These are phyloP conservation scores for Zapus hudsonius DNA, from an alignment of 2,113 vertebrate species.

Conservation along the genomic window DNA sequence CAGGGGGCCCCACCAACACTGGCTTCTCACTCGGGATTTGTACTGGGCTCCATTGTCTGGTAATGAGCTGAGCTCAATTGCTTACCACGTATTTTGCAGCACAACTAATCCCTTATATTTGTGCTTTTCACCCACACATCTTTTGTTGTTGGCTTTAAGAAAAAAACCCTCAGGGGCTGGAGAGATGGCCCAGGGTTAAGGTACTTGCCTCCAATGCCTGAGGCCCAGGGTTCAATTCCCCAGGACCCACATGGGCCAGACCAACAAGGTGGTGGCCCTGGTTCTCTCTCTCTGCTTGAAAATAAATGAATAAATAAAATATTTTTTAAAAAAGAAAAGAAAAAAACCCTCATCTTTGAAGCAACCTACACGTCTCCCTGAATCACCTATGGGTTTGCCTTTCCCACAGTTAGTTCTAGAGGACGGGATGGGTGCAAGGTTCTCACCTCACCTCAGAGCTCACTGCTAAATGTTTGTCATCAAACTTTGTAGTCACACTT, in stretches of 20 bases:
- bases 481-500: not conserved
- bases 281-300: too few relatives aligned
- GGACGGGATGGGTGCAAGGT: too few relatives aligned
- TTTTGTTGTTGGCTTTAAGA: constrained; percentile 59
- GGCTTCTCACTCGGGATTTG: constrained; percentile 45
- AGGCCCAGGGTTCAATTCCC: too few relatives aligned
- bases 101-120: constrained; percentile 71
- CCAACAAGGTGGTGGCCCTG: too few relatives aligned
- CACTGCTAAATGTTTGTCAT: not conserved
- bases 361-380: constrained; percentile 46
- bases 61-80: constrained; percentile 65
- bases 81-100: constrained; percentile 63
- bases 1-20: constrained; percentile 69
- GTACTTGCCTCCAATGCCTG: too few relatives aligned
- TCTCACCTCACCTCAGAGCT: not conserved
- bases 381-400: not conserved
- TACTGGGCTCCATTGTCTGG: constrained; percentile 66
- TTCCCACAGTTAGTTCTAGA: not conserved
- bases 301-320: too few relatives aligned
- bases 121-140: constrained; percentile 67
- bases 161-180: too few relatives aligned
- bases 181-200: too few relatives aligned
- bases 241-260: too few relatives aligned
- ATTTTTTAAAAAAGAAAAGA: constrained; percentile 59
- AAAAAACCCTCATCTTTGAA: constrained; percentile 67